Evolutionary conservation across 1,140 invertebrate species (phyloP).

Genomic region (Brachionus paranguensis): DNA sequence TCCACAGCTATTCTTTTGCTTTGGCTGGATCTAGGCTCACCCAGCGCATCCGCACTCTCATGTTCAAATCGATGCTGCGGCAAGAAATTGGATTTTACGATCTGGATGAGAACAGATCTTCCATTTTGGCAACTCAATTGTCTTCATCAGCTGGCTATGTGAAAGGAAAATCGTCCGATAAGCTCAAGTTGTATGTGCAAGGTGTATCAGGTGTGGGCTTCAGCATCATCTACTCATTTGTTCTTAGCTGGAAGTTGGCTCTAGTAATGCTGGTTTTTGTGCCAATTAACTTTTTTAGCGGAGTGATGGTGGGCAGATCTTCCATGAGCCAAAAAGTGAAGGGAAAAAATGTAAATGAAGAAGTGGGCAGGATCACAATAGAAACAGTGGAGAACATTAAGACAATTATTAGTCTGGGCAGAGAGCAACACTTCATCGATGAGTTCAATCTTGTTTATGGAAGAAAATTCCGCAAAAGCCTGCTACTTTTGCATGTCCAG

Average conservation of each 20-base stretch:
- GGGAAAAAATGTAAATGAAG: background rate
- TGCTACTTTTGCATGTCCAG: background rate
- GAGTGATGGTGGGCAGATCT: slow-evolving; percentile 47
- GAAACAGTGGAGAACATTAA: slow-evolving; percentile 34
- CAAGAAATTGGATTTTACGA: slow-evolving; percentile 60
- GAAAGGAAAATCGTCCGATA: slow-evolving; percentile 56
- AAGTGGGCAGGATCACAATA: slow-evolving; percentile 23
- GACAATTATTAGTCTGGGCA: background rate
- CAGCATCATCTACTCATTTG: slow-evolving; percentile 65
- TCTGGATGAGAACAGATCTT: slow-evolving; percentile 57
- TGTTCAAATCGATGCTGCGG: slow-evolving; percentile 64
- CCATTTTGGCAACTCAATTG: slow-evolving; percentile 58
- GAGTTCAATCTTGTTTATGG: background rate
- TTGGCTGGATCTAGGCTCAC: slow-evolving; percentile 60
- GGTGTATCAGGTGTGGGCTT: slow-evolving; percentile 61
- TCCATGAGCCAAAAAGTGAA: background rate
- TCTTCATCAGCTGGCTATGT: slow-evolving; percentile 59
- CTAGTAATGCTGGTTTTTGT: slow-evolving; percentile 70
- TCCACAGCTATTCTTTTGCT: slow-evolving; percentile 26
- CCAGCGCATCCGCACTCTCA: slow-evolving; percentile 66
- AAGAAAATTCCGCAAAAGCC: background rate
- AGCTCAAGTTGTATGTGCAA: slow-evolving; percentile 55
- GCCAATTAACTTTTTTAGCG: slow-evolving; percentile 59
- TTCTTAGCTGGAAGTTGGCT: slow-evolving; percentile 74
- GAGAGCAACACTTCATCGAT: slow-evolving; percentile 20